Base-by-base conservation (phyloP, 2,113 vertebrate genomes). In the Turdus rufiventris region DNA sequence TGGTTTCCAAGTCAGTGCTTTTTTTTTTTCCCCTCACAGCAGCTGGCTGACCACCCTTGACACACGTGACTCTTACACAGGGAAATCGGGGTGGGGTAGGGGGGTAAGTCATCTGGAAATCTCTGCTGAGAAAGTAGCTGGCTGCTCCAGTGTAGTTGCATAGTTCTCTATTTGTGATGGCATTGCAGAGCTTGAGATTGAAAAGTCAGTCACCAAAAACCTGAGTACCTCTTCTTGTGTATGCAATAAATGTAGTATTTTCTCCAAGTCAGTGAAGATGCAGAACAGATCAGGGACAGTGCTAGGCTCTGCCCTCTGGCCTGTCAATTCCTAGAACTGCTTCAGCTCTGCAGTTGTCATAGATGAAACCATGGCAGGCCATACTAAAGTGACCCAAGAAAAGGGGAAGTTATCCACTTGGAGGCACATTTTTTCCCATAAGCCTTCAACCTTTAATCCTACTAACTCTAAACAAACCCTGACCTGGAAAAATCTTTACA, bases 361-460 rank as follows among this genome's bases (percentile, higher is more conserved):
- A 29, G 36, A 50, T 63, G 45, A 33, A 61, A 36, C 58, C 14
- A 28, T 40, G 74, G 25, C 80, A 87, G 53, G 23, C 51, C 12
- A 18, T 40, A 14, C 5, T 78, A 36, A 88, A 90, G 19, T 65
- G 28, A 4, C 28, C 78, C 29, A 56, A 62, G 65, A 90, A 72
- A 58, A 23, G 25, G n/a, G 42, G 56, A 87, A 82, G 80, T n/a
- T 75, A 15, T 92, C 33, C 16, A 51, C 63, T 83, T 60, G 56
- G 54, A 88, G 72, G 33, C 33, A 50, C 61, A 91, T 90, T 91
- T 94, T 93, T 96, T 95, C 90, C 74, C 93, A 83, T 80, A 88
- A 88, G 45, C 77, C 21, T 42, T 78, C 83, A 92, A 77, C 91
- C 84, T 93, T 96, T 94, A 90, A 79, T 96, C 58, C 40, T 76